phyloP scores from a whole-genome alignment of 2,888 invertebrate genomes.

The Galerucella nymphaeae region DNA sequence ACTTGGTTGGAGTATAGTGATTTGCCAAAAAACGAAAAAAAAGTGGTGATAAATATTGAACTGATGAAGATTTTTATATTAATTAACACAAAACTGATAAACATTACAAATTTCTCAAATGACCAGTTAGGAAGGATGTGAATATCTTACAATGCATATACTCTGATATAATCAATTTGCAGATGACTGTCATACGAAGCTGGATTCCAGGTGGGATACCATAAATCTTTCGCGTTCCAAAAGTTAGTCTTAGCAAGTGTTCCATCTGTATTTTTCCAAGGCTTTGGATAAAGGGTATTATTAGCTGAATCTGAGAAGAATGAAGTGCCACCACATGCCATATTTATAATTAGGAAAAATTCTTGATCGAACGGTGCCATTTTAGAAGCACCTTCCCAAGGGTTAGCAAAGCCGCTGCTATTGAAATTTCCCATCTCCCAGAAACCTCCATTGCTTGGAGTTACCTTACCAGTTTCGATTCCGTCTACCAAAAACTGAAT shows the following conservation, averaged over 20 bases:
- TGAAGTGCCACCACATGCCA: constrained; percentile 70
- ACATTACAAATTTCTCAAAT: too few species aligned
- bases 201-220: constrained; percentile 69
- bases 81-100: too few species aligned
- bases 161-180: constrained; percentile 74
- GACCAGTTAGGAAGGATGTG: too few species aligned
- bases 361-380: constrained; percentile 79
- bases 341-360: constrained; percentile 72
- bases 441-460: constrained; percentile 71
- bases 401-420: constrained; percentile 66
- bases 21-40: too few species aligned
- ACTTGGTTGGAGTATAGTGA: too few species aligned
- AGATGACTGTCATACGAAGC: constrained; percentile 68
- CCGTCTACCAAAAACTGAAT: constrained; percentile 69
- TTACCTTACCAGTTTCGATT: constrained; percentile 66
- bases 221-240: constrained; percentile 68
- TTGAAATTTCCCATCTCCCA: constrained; percentile 73
- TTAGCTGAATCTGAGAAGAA: constrained; percentile 72
- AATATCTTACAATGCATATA: constrained; percentile 65
- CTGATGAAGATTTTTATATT: too few species aligned
- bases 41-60: too few species aligned
- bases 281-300: constrained; percentile 71
- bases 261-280: constrained; percentile 67
- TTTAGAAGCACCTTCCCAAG: constrained; percentile 67
- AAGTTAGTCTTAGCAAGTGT: constrained; percentile 69